phyloP scores from a whole-genome alignment of 2,888 invertebrate genomes.

The Tubulanus polymorphus region DNA sequence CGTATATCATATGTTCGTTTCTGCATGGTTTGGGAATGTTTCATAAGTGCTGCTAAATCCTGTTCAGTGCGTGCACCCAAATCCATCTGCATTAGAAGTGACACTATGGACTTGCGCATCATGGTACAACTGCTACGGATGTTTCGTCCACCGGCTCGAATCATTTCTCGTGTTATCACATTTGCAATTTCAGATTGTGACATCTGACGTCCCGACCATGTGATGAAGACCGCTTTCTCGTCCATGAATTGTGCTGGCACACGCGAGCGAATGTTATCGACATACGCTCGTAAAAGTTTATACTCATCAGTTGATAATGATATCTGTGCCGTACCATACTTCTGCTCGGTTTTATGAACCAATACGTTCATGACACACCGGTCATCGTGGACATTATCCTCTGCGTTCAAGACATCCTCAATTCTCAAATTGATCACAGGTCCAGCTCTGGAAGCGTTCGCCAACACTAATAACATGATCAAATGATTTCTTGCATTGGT shows the following conservation, averaged over 20 bases:
- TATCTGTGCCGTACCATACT: background rate
- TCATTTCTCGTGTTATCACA: background rate
- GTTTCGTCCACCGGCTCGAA: background rate
- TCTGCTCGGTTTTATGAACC: background rate
- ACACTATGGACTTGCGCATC: background rate
- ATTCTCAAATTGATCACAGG: background rate
- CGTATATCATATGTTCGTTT: slow-evolving; percentile 1
- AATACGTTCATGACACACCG: background rate
- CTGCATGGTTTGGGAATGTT: slow-evolving; percentile 2
- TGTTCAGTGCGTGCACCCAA: slow-evolving; percentile 1
- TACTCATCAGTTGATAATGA: background rate
- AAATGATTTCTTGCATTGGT: background rate
- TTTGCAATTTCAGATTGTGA: slow-evolving; percentile 2
- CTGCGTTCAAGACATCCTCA: background rate
- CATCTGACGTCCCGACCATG: background rate
- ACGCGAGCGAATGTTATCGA: too few relatives aligned
- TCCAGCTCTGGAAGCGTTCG: background rate
- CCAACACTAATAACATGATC: background rate
- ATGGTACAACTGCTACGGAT: background rate
- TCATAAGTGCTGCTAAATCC: background rate
- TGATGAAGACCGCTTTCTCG: background rate
- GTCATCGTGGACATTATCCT: background rate
- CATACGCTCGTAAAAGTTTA: background rate
- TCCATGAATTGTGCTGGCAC: too few relatives aligned
- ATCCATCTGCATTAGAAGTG: background rate